Evolutionary conservation across 2,113 vertebrate genomes (phyloP).

Genomic region (Triplophysa rosa): DNA sequence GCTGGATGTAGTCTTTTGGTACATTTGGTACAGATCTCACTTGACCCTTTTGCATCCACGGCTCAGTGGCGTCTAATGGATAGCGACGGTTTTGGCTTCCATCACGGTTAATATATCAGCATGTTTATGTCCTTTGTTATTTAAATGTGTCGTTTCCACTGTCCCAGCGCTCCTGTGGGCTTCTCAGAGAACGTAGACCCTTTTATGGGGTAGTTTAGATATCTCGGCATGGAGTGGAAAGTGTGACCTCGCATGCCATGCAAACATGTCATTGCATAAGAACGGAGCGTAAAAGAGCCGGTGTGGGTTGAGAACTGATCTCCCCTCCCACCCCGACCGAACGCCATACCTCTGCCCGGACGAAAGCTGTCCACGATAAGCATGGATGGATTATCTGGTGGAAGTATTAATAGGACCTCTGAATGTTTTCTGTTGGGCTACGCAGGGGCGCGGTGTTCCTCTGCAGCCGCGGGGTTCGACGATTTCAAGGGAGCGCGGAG

Average conservation of each 20-base stretch:
- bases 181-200: background rate
- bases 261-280: background rate
- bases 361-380: background rate
- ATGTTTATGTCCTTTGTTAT: conserved; percentile 15
- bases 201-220: background rate
- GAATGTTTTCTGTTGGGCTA: conserved; percentile 6
- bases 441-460: background rate
- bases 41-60: conserved; percentile 8
- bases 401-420: conserved; percentile 8
- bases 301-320: background rate
- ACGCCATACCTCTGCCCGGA: background rate
- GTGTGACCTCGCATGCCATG: background rate
- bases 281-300: background rate
- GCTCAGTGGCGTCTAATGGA: background rate
- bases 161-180: background rate
- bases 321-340: background rate
- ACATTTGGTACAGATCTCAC: background rate
- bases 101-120: background rate
- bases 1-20: conserved; percentile 8
- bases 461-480: background rate
- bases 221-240: background rate
- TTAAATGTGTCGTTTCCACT: background rate
- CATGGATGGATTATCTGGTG: conserved; percentile 2
- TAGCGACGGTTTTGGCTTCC: background rate
- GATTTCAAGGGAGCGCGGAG: background rate